Evolutionary conservation across 2,888 invertebrate species (phyloP).

Genomic region (Eilema depressum): DNA sequence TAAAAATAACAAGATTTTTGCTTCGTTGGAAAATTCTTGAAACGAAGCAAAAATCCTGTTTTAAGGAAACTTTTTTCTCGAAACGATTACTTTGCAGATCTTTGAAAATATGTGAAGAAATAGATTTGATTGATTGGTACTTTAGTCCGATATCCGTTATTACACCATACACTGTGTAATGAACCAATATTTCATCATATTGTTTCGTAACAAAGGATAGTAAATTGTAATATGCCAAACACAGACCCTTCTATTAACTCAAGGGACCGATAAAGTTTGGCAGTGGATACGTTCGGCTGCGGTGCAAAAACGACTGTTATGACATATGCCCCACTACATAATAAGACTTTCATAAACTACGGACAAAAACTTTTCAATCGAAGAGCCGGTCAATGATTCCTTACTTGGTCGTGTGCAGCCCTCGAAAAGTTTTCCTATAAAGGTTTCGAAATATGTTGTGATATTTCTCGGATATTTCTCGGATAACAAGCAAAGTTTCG

Average conservation of each 20-base stretch:
- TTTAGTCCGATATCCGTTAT: neutral
- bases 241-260: slow-evolving; percentile 11
- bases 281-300: slow-evolving; percentile 22
- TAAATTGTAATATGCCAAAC: slow-evolving; percentile 1
- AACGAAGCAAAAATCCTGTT: neutral
- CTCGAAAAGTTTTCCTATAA: slow-evolving; percentile 78
- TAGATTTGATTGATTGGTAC: neutral
- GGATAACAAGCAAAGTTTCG: slow-evolving; percentile 83
- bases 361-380: slow-evolving; percentile 43
- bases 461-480: slow-evolving; percentile 81
- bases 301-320: slow-evolving; percentile 40
- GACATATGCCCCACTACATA: slow-evolving; percentile 36
- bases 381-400: slow-evolving; percentile 52
- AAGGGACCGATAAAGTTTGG: neutral
- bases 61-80: neutral
- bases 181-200: neutral
- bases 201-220: neutral
- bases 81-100: no score
- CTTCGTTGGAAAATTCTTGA: no score
- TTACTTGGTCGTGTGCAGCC: slow-evolving; percentile 59
- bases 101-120: neutral
- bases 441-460: slow-evolving; percentile 76
- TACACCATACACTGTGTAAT: neutral
- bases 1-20: no score
- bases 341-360: slow-evolving; percentile 37